phyloP scores from a whole-genome alignment of 2,797 vertebrate genomes.

The Pangasius macronema region DNA sequence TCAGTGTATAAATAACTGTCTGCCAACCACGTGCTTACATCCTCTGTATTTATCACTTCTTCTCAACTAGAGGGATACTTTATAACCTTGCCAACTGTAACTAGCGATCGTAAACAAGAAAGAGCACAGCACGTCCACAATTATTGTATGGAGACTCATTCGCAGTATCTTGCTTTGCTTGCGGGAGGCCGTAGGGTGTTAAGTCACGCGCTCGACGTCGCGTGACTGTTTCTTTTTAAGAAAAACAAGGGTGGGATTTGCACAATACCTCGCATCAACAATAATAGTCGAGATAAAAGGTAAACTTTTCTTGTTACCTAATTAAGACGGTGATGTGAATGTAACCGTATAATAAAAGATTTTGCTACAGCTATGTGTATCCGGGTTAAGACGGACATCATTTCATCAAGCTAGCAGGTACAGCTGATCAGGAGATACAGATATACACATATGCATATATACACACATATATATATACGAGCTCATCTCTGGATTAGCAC shows the following conservation, averaged over 20 bases:
- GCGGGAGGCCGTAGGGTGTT: too few relatives aligned
- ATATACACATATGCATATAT: too few relatives aligned
- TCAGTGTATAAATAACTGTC: neutral
- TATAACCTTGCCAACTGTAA: neutral
- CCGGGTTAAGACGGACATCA: neutral
- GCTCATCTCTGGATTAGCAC: neutral
- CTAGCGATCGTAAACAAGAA: slow-evolving; percentile 1
- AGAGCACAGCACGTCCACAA: slow-evolving; percentile 15
- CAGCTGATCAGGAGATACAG: slow-evolving; percentile 3
- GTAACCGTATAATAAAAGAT: neutral
- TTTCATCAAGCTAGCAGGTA: neutral
- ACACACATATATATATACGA: too few relatives aligned
- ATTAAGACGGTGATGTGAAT: neutral
- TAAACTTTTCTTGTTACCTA: slow-evolving; percentile 13
- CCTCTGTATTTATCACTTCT: neutral
- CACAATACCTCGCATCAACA: slow-evolving; percentile 38
- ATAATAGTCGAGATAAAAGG: slow-evolving; percentile 41
- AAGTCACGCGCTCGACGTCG: too few relatives aligned
- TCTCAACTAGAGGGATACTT: neutral
- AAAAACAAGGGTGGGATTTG: slow-evolving; percentile 69
- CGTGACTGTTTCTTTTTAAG: too few relatives aligned
- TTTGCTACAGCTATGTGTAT: too few relatives aligned
- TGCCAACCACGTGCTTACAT: neutral
- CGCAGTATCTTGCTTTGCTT: too few relatives aligned
- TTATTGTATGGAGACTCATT: slow-evolving; percentile 17